phyloP scores from a whole-genome alignment of 2,888 invertebrate species.

The Margaritifera margaritifera region DNA sequence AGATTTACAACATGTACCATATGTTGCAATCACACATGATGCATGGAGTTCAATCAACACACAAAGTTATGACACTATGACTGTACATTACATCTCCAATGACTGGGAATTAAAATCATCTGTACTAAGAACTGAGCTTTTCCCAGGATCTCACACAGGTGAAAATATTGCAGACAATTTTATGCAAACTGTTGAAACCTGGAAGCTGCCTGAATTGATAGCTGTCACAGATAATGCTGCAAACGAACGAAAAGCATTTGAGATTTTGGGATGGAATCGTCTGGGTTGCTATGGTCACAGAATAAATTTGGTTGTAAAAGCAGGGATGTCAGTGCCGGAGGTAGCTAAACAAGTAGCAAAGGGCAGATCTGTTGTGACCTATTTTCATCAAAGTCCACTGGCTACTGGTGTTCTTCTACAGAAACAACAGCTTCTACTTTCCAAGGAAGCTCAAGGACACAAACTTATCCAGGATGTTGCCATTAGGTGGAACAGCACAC shows the following conservation, averaged over 20 bases:
- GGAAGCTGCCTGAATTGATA: constrained; percentile 12
- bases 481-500: constrained; percentile 12
- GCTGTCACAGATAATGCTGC: constrained; percentile 38
- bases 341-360: constrained; percentile 5
- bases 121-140: constrained; percentile 12
- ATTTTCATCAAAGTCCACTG: constrained; percentile 9
- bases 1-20: background rate
- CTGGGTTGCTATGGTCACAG: constrained; percentile 28
- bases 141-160: constrained; percentile 19
- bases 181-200: background rate
- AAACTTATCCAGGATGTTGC: constrained; percentile 14
- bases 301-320: constrained; percentile 24
- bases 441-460: constrained; percentile 1
- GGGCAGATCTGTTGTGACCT: constrained; percentile 6
- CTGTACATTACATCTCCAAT: constrained; percentile 11
- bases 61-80: constrained; percentile 21
- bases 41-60: constrained; percentile 18
- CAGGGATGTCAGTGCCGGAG: constrained; percentile 2
- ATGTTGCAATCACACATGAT: constrained; percentile 17
- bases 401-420: constrained; percentile 2
- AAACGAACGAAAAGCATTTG: constrained; percentile 23
- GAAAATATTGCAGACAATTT: constrained; percentile 9
- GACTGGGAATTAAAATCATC: constrained; percentile 17
- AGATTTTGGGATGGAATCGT: constrained; percentile 15
- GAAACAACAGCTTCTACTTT: constrained; percentile 9